phyloP scores from a whole-genome alignment of 2,888 invertebrate species.

The Melinaea menophilus region DNA sequence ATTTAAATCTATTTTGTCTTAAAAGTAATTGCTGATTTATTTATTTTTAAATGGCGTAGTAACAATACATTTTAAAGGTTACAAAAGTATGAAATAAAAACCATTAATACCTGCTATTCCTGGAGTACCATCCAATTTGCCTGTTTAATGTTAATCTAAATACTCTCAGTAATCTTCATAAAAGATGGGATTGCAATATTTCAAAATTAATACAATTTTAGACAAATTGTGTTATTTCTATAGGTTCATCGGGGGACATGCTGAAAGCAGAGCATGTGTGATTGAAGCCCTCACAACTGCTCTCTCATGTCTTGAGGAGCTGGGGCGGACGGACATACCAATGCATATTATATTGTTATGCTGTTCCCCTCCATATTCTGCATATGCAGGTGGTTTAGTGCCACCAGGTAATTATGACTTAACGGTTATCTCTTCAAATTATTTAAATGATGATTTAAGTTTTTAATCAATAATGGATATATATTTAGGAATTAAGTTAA shows the following conservation, averaged over 20 bases:
- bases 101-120: too few species aligned
- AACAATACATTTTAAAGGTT: too few species aligned
- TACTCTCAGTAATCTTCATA: too few species aligned
- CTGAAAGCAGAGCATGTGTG: slow-evolving; percentile 92
- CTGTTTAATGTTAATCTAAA: too few species aligned
- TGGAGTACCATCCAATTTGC: too few species aligned
- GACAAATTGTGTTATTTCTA: not conserved
- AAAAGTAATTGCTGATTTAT: too few species aligned
- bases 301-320: slow-evolving; percentile 92
- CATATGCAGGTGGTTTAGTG: slow-evolving; percentile 81
- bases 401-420: slow-evolving; percentile 51
- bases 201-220: not conserved
- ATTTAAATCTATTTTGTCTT: not conserved
- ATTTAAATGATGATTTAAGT: too few species aligned
- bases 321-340: slow-evolving; percentile 79
- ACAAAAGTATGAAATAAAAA: too few species aligned
- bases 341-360: slow-evolving; percentile 91
- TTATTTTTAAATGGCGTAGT: too few species aligned
- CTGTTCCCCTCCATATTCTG: slow-evolving; percentile 94
- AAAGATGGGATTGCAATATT: too few species aligned
- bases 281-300: slow-evolving; percentile 94
- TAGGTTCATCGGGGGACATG: slow-evolving; percentile 92
- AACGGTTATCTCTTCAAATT: not conserved
- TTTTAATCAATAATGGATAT: too few species aligned
- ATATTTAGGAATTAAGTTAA: too few species aligned